Percentiles rank a stretch among this genome's conserved stretches.
Evolutionary conservation across 2,113 vertebrate species (phyloP).

Genomic region (Lota lota): DNA sequence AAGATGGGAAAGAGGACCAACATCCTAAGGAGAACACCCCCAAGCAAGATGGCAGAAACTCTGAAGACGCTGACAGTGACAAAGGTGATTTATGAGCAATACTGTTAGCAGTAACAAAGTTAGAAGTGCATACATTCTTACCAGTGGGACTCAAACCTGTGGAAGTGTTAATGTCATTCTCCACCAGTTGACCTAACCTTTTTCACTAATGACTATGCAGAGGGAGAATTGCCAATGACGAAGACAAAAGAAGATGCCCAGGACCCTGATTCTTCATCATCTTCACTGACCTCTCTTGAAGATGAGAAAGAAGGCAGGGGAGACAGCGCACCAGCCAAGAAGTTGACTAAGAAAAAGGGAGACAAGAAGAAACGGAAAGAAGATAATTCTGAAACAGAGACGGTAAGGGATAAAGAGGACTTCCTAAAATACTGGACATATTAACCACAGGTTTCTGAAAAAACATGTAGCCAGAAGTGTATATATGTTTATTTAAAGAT

Average conservation of each 20-base stretch:
- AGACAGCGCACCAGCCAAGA: slow-evolving; percentile 30
- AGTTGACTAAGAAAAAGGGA: not conserved
- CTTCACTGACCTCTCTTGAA: slow-evolving; percentile 63
- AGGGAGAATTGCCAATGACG: slow-evolving; percentile 13
- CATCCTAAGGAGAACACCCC: slow-evolving; percentile 17
- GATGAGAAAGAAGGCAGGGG: slow-evolving; percentile 38
- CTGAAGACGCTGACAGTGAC: slow-evolving; percentile 54
- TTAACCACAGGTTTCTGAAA: no score
- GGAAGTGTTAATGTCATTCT: not conserved
- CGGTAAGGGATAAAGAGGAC: slow-evolving; percentile 41
- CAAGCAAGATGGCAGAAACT: not conserved
- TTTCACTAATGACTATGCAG: slow-evolving; percentile 12
- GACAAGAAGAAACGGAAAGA: slow-evolving; percentile 11
- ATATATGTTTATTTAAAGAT: no score
- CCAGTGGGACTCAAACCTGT: no score
- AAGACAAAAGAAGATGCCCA: slow-evolving; percentile 12
- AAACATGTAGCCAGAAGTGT: no score
- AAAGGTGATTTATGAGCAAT: slow-evolving; percentile 34
- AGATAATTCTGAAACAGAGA: slow-evolving; percentile 29
- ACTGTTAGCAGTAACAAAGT: no score
- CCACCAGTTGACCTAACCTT: not conserved
- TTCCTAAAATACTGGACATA: no score
- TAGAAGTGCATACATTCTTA: no score
- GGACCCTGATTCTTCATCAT: slow-evolving; percentile 67
- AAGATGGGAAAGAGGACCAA: slow-evolving; percentile 6